phyloP scores from a whole-genome alignment of 2,888 invertebrate species.

The Drosophila nr. perissopoda region DNA sequence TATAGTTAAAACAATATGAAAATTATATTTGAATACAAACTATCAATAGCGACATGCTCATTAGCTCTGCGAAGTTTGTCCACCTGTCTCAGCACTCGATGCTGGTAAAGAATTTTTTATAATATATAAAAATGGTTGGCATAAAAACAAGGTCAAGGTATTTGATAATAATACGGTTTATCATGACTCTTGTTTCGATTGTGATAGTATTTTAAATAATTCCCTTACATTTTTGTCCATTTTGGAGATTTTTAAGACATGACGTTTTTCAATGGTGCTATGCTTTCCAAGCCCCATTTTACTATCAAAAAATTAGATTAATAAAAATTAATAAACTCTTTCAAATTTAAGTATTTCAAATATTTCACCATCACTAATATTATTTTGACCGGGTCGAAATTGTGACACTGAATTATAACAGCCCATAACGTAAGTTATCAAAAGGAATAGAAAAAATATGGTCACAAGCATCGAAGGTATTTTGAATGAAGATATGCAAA shows the following conservation, averaged over 20 bases:
- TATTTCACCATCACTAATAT: neutral
- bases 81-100: neutral
- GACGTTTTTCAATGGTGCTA: neutral
- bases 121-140: neutral
- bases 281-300: neutral
- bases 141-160: neutral
- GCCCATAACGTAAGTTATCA: neutral
- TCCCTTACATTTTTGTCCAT: neutral
- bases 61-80: neutral
- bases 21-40: neutral
- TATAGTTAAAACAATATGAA: neutral
- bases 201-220: neutral
- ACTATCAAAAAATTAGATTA: neutral
- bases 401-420: neutral
- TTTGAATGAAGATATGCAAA: neutral
- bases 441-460: neutral
- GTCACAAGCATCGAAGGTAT: neutral
- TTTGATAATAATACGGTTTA: neutral
- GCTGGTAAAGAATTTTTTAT: neutral
- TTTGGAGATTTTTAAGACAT: neutral
- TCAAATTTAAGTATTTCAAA: neutral
- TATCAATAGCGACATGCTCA: neutral
- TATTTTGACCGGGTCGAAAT: neutral
- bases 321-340: neutral
- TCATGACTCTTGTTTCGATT: neutral